phyloP scores from a whole-genome alignment of 2,888 invertebrate species.

The Clanis bilineata region DNA sequence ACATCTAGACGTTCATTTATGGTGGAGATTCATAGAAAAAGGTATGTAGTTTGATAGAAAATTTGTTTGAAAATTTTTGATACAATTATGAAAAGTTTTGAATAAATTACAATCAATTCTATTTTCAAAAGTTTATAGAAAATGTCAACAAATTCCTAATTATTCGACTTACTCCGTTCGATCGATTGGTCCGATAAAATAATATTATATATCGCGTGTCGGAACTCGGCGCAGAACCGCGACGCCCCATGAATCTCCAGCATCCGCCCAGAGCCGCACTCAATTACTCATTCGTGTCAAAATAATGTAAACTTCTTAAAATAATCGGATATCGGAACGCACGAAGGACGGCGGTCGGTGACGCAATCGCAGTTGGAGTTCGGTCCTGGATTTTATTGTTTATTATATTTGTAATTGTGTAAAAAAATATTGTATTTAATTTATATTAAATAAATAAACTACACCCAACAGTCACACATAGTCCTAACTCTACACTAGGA shows the following conservation, averaged over 20 bases:
- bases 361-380: background rate
- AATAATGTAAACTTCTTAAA: constrained; percentile 65
- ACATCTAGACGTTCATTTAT: too few species aligned
- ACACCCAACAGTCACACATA: too few species aligned
- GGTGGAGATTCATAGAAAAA: too few species aligned
- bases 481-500: too few species aligned
- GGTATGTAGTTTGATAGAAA: too few species aligned
- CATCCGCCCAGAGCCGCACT: constrained; percentile 64
- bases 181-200: background rate
- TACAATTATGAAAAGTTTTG: too few species aligned
- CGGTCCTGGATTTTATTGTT: background rate
- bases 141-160: background rate
- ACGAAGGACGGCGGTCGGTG: background rate
- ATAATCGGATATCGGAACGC: constrained; percentile 46
- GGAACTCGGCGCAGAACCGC: constrained; percentile 1
- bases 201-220: constrained; percentile 2
- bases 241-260: constrained; percentile 59
- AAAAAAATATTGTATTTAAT: too few species aligned
- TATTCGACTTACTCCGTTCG: background rate
- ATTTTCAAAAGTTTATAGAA: background rate
- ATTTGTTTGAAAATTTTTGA: too few species aligned
- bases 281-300: constrained; percentile 74
- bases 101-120: too few species aligned
- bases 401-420: too few species aligned
- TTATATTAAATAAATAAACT: too few species aligned